A percentile compares a stretch with the other conserved stretches of the same genome.
phyloP scores from a whole-genome alignment of 2,888 invertebrate genomes.

The Drosophila greeni region DNA sequence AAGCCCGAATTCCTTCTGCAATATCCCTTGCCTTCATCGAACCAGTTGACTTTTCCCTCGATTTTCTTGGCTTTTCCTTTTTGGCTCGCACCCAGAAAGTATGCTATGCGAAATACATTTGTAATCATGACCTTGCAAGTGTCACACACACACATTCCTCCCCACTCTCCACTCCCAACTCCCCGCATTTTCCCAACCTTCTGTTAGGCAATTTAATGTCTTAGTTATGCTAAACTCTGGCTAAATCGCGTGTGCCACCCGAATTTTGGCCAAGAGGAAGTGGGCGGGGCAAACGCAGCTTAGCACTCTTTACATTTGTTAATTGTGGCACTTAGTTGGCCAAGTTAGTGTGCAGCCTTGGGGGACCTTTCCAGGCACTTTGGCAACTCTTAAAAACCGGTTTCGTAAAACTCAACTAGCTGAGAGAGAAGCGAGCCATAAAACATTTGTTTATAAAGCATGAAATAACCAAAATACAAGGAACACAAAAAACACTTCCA shows the following conservation, averaged over 20 bases:
- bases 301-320: slow-evolving; percentile 44
- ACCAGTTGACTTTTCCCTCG: not conserved
- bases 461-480: slow-evolving; percentile 22
- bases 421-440: slow-evolving; percentile 36
- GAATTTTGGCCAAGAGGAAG: slow-evolving; percentile 42
- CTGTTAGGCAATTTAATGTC: slow-evolving; percentile 30
- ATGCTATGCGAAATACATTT: slow-evolving; percentile 21
- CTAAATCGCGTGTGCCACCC: slow-evolving; percentile 49
- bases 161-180: not conserved
- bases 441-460: slow-evolving; percentile 39
- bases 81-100: slow-evolving; percentile 47
- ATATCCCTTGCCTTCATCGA: not conserved
- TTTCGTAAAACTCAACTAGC: slow-evolving; percentile 31
- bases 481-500: slow-evolving; percentile 15
- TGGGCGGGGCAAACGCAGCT: slow-evolving; percentile 34
- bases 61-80: slow-evolving; percentile 13
- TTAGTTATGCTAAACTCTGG: slow-evolving; percentile 30
- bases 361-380: not conserved
- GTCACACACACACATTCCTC: slow-evolving; percentile 14
- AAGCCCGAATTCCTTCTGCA: not conserved
- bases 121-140: slow-evolving; percentile 39
- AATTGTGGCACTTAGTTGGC: slow-evolving; percentile 43
- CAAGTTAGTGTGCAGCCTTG: slow-evolving; percentile 38
- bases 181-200: not conserved
- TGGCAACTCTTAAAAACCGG: slow-evolving; percentile 4